These are phyloP conservation scores for Melinopterus prodromus DNA, from an alignment of 2,888 invertebrate genomes.

Conservation along the genomic window DNA sequence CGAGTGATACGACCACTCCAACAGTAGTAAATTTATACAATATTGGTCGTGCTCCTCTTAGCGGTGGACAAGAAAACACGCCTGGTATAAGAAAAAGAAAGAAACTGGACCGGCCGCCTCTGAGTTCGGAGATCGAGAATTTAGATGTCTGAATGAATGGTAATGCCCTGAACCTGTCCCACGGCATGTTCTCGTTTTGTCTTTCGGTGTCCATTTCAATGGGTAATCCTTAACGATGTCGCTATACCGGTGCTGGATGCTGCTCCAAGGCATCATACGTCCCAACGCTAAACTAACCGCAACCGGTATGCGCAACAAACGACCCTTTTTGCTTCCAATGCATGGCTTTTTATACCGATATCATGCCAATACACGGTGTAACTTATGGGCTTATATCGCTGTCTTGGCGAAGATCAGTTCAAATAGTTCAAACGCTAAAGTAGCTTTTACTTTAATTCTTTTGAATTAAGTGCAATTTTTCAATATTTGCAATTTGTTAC, in stretches of 20 bases:
- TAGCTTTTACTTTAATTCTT: too few relatives aligned
- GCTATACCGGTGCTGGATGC: not conserved
- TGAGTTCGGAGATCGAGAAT: not conserved
- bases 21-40: not conserved
- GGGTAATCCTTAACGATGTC: not conserved
- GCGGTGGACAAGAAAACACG: not conserved
- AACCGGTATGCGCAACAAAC: not conserved
- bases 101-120: not conserved
- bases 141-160: not conserved
- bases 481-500: too few relatives aligned
- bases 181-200: not conserved
- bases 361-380: not conserved
- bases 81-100: not conserved
- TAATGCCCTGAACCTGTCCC: constrained; percentile 4
- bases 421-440: not conserved
- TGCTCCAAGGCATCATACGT: not conserved
- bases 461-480: too few relatives aligned
- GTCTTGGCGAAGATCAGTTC: not conserved
- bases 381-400: not conserved
- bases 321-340: not conserved
- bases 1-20: not conserved
- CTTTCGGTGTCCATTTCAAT: constrained; percentile 4
- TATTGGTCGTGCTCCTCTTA: not conserved
- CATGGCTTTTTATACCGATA: not conserved
- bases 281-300: not conserved